Base-by-base conservation (phyloP, 2,113 vertebrate genomes). In the Chiloscyllium plagiosum region DNA sequence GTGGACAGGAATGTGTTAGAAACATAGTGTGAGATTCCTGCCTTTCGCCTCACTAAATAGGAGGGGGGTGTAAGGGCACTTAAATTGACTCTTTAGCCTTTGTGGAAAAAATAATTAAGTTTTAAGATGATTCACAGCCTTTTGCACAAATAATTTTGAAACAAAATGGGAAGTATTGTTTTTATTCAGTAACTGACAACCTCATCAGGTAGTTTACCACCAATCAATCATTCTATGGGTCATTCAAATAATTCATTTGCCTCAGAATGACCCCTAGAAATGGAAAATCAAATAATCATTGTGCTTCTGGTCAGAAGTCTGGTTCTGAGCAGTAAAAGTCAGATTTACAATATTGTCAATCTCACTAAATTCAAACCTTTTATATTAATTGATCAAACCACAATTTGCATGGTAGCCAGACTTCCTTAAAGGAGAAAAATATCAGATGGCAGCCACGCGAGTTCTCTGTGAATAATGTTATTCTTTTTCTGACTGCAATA, bases 321-420 rank as follows among this genome's bases (percentile, higher is more conserved):
- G 68, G 37, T 69, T 68, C 66, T 42, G 68, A 17, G 42, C 68
- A 50, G 93, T 95, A 95, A 95, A 95, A 95, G 93, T 95, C 93
- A 72, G 93, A 95, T 95, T 95, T 95, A 94, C 68, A 70, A 94
- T 94, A 94, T 26, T 69, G 93, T 72, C 68, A 72, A 95, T 95
- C 69, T 72, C 93, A 50, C 8, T 95, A 52, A 95, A 72, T 47
- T 95, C 42, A 50, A 95, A 72, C 93, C 93, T 95, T 72, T 95
- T 95, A 95, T 72, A 72, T 95, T 95, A 95, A 95, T 95, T 72
- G 93, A 95, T 95, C 68, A 95, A 95, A 95, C 37, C 68, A 72
- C 68, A 37, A 70, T 94, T 42, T 72, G n/a, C 66, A 42, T 68
- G n/a, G 42, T 26, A 29, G 42, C 66, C 66, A 70, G 65, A 61